These are phyloP conservation scores for Gavialis gangeticus DNA, from an alignment of 2,113 vertebrate genomes.

Conservation along the genomic window DNA sequence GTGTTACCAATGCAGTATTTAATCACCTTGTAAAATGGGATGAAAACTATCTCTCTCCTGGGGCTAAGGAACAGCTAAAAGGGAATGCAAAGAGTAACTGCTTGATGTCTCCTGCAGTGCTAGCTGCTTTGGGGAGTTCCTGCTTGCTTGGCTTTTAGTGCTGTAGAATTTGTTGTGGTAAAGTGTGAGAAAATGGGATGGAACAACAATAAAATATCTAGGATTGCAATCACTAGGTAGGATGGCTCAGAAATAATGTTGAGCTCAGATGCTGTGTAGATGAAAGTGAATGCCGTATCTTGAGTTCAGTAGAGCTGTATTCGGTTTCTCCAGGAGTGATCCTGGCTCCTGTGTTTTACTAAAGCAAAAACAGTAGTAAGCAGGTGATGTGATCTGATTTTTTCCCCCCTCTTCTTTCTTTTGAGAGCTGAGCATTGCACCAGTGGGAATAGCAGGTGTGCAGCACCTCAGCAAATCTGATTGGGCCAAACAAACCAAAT, in stretches of 20 bases:
- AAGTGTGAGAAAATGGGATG: neutral
- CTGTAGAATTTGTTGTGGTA: neutral
- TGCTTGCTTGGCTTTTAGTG: fast-evolving
- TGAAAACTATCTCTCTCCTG: neutral
- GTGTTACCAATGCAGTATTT: slow-evolving; percentile 42
- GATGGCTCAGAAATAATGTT: fast-evolving
- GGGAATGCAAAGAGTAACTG: neutral
- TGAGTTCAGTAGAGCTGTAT: neutral
- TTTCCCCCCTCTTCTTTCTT: neutral
- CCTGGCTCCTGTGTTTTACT: fast-evolving
- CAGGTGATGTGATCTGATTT: neutral
- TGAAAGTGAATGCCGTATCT: neutral
- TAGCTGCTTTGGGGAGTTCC: neutral
- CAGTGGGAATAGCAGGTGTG: neutral
- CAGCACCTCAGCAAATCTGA: neutral
- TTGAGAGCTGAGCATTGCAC: neutral
- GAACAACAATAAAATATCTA: neutral
- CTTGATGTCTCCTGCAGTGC: fast-evolving
- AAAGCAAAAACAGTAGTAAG: neutral
- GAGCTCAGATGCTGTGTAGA: neutral
- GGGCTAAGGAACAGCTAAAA: neutral
- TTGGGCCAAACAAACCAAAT: neutral
- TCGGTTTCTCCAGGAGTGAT: neutral
- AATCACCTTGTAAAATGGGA: slow-evolving; percentile 46
- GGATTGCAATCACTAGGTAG: fast-evolving